phyloP scores from a whole-genome alignment of 53 echinoderm and acorn worm species.

The Pentamera pediparva region DNA sequence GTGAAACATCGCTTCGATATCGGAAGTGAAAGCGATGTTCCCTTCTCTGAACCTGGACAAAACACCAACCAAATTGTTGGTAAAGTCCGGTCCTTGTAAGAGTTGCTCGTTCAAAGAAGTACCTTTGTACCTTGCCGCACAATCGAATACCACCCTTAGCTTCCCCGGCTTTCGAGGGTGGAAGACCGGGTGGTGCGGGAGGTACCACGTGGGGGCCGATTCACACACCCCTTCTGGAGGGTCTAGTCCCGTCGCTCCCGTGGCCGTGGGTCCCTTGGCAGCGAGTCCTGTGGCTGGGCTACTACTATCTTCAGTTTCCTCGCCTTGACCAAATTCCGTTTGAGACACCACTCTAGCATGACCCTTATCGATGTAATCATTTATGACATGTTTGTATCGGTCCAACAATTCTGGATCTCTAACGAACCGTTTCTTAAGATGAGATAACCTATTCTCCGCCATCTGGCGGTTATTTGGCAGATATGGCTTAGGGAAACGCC shows the following conservation, averaged over 20 bases:
- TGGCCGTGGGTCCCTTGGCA: not conserved
- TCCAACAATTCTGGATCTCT: not conserved
- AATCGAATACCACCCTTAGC: not conserved
- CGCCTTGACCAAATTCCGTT: not conserved
- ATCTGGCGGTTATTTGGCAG: not conserved
- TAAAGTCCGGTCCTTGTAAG: constrained; percentile 10
- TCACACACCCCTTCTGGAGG: not conserved
- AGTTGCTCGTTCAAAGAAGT: not conserved
- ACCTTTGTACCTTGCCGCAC: not conserved
- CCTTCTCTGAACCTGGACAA: constrained; percentile 28
- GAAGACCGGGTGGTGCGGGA: not conserved
- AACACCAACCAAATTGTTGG: constrained; percentile 24
- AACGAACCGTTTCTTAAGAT: not conserved
- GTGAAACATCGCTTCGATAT: constrained; percentile 8
- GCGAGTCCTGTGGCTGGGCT: too few species aligned
- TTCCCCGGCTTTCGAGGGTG: not conserved
- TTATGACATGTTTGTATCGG: not conserved
- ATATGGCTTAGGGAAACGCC: constrained; percentile 1
- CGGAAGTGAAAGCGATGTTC: constrained; percentile 39
- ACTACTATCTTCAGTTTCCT: too few species aligned
- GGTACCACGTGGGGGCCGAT: not conserved
- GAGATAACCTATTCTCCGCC: not conserved
- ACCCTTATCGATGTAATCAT: not conserved
- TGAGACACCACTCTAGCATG: not conserved
- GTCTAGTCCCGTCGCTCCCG: not conserved